Evolutionary conservation across 2,797 vertebrate species (phyloP).

Genomic region (Glyptemys insculpta): DNA sequence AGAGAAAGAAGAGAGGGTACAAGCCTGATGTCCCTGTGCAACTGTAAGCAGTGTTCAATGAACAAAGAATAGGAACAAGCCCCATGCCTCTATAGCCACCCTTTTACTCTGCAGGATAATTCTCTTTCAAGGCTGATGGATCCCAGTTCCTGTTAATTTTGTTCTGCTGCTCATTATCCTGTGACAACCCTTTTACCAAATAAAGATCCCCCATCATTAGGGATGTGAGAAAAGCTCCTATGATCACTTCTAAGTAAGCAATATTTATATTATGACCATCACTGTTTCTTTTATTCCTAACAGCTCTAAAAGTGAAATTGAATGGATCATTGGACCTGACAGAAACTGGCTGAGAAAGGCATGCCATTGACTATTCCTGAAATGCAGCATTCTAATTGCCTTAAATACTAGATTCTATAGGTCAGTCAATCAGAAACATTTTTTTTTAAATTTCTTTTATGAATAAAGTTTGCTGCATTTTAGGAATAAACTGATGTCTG

Average conservation of each 20-base stretch:
- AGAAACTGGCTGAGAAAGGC: neutral
- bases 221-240: neutral
- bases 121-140: neutral
- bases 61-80: neutral
- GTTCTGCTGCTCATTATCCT: constrained; percentile 4
- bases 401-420: neutral
- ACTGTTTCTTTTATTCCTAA: constrained; percentile 17
- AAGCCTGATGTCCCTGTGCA: neutral
- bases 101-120: neutral
- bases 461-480: neutral
- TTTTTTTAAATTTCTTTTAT: neutral
- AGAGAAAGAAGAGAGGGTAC: neutral
- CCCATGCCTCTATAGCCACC: neutral
- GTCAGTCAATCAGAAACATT: neutral
- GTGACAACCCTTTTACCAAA: constrained; percentile 19
- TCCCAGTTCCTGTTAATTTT: constrained; percentile 44
- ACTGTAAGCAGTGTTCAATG: neutral
- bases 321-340: neutral
- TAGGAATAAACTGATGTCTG: neutral
- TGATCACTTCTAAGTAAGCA: neutral
- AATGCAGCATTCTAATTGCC: neutral
- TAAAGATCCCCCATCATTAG: neutral
- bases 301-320: neutral
- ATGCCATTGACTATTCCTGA: constrained; percentile 1
- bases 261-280: neutral